Evolutionary conservation across 35 echinoderm and acorn worm species (phyloP), one percentile per base, ranked within the genome.

Genomic region (Chiridota heheva): DNA sequence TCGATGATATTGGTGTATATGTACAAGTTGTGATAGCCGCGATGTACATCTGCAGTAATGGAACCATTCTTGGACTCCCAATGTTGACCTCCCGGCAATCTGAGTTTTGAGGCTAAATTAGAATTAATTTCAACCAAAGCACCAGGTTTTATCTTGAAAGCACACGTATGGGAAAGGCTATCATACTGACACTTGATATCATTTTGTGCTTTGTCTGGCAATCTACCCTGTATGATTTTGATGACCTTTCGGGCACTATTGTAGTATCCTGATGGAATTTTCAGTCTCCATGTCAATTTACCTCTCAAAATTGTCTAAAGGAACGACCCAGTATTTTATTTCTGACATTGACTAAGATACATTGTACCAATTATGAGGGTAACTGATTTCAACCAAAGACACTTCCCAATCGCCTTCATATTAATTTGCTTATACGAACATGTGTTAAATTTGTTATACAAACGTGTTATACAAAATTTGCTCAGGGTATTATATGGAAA

Each of bases 1-100:
- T 81, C 77, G 29, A 65, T 57, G 16, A 81, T 81, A 44, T 81
- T 60, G 41, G 32, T 43, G 28, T 81, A 42, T 43, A 81, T 41
- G 41, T 37, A 81, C 22, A 81, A 81, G 25, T 39, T n/a, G n/a
- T n/a, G n/a, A n/a, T n/a, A n/a, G n/a, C n/a, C n/a, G n/a, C 12
- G 61, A 36, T 2, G 39, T 36, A 3, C 61, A 31, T 65, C 30
- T 2, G 39, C 30, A 30, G 33, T 65, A 28, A 65, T 30, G 8
- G 61, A 36, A 35, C 61, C 39, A 29, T 28, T 36, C 33, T 36
- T 36, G 8, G 2, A 35, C 33, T 35, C 18, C 33, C 39, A 8
- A n/a, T n/a, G n/a, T n/a, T 42, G 68, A 44, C 20, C 4, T 2
- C 25, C 5, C 12, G 8, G 10, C 7, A 13, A 41, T 71, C n/a